Conservation (phyloP, 2,888 invertebrate genomes). For the Oligia strigilis region DNA sequence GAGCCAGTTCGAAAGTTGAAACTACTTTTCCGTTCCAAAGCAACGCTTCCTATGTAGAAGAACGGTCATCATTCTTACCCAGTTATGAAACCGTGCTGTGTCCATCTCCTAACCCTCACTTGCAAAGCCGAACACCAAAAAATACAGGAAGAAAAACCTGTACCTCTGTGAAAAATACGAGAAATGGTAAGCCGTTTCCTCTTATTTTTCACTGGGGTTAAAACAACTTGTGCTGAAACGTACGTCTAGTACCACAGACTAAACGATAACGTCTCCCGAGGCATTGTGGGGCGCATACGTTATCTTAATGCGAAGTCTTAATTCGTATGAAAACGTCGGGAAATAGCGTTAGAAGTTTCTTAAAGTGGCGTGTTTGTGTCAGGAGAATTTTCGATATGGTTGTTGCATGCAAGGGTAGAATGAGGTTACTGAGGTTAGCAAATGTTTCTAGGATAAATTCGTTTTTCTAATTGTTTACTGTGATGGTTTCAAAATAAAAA, state of each 20-base stretch:
- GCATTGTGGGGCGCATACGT: conserved; percentile 61
- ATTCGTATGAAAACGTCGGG: conserved; percentile 57
- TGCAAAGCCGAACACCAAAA: background rate
- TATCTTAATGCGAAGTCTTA: conserved; percentile 61
- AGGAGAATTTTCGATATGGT: conserved; percentile 17
- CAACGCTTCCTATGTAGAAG: too few relatives aligned
- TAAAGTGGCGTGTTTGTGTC: conserved; percentile 41
- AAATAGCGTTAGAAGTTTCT: conserved; percentile 53
- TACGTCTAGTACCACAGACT: conserved; percentile 40
- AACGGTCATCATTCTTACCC: background rate
- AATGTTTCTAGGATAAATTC: background rate
- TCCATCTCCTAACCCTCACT: background rate
- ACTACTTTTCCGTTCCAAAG: too few relatives aligned
- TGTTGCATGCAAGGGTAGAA: background rate
- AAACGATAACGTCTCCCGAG: conserved; percentile 60
- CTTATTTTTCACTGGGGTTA: conserved; percentile 54
- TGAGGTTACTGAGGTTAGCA: background rate
- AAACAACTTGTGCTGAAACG: conserved; percentile 55
- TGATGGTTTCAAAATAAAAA: background rate
- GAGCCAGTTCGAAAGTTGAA: too few relatives aligned
- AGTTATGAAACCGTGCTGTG: background rate
- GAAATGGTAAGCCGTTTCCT: conserved; percentile 5
- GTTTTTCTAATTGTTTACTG: background rate
- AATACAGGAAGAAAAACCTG: conserved; percentile 2
- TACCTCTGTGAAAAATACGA: conserved; percentile 33